Conservation (phyloP, 1,140 invertebrate species). For the Phymorhynchus buccinoides region DNA sequence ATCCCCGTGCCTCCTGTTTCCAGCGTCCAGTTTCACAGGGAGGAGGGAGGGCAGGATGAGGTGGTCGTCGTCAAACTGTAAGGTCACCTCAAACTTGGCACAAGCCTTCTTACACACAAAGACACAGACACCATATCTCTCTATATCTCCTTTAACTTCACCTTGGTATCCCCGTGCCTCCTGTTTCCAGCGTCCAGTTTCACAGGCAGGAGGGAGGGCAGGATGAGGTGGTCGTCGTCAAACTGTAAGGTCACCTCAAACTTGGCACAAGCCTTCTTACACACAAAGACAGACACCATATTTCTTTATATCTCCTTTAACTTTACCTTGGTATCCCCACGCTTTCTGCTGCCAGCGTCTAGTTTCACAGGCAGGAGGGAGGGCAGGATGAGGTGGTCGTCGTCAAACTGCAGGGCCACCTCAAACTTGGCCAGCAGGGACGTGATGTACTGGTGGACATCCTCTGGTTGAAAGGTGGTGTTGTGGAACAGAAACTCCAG, state of each 20-base stretch:
- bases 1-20: conserved; percentile 45
- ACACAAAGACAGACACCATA: too few species aligned
- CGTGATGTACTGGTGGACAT: conserved; percentile 68
- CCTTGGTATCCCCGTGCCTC: conserved; percentile 41
- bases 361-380: conserved; percentile 86
- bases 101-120: too few species aligned
- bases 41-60: conserved; percentile 93
- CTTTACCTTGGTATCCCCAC: conserved; percentile 41
- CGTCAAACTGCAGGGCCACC: conserved; percentile 97
- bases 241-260: conserved; percentile 98
- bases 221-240: conserved; percentile 91
- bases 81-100: conserved; percentile 98
- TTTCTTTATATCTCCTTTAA: neutral
- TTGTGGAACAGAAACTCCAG: conserved; percentile 92
- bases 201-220: conserved; percentile 91
- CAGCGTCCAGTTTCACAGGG: conserved; percentile 78
- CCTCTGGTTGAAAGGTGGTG: conserved; percentile 60
- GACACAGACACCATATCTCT: too few species aligned
- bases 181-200: conserved; percentile 67
- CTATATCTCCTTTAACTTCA: too few species aligned
- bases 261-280: too few species aligned
- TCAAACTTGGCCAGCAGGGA: conserved; percentile 93
- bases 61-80: conserved; percentile 95
- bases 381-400: conserved; percentile 90
- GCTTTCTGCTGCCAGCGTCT: conserved; percentile 45